Conservation (phyloP, 2,113 vertebrate species). For the Oceanodroma tethys region DNA sequence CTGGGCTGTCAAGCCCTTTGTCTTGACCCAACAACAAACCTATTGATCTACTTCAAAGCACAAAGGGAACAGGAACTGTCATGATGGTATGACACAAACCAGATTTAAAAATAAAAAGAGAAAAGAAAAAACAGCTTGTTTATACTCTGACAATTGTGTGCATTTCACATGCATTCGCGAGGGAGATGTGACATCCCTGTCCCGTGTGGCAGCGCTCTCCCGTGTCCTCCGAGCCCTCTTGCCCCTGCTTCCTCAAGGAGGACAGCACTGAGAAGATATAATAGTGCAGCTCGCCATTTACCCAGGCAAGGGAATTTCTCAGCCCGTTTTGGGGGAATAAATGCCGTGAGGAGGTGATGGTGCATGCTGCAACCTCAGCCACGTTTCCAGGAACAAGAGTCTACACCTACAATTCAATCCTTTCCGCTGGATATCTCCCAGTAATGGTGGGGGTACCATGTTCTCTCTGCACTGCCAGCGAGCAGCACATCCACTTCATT, state of each 20-base stretch:
- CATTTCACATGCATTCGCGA: accelerated
- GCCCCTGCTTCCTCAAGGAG: background rate
- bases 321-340: background rate
- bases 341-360: accelerated
- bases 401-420: accelerated
- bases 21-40: slow-evolving; percentile 16
- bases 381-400: accelerated
- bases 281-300: background rate
- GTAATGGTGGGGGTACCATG: accelerated
- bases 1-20: slow-evolving; percentile 44
- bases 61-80: background rate
- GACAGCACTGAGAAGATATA: accelerated
- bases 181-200: background rate
- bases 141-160: background rate
- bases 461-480: background rate
- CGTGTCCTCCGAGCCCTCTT: accelerated
- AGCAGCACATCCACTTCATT: background rate
- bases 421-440: background rate
- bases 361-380: background rate
- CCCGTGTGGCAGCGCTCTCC: accelerated
- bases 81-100: background rate
- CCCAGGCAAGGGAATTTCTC: background rate
- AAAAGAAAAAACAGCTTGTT: background rate
- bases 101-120: background rate
- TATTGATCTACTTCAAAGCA: slow-evolving; percentile 34